Percentiles rank a stretch among this genome's conserved stretches.
These are phyloP conservation scores for Centruroides vittatus DNA, from an alignment of 1,140 invertebrate species.

Conservation along the genomic window DNA sequence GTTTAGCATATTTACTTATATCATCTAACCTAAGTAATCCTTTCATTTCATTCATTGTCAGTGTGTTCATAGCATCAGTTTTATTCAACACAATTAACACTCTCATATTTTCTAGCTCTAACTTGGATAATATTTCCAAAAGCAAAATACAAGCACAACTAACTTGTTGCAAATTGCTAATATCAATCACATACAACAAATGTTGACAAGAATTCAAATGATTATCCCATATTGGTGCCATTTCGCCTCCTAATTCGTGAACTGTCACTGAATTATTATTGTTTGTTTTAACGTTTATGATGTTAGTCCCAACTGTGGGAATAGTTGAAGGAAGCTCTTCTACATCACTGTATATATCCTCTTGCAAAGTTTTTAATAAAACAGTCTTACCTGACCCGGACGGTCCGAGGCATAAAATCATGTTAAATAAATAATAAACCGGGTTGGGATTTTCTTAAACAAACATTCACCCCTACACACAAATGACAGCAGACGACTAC, in stretches of 20 bases:
- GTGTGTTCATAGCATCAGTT: conserved; percentile 65
- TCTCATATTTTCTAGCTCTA: conserved; percentile 24
- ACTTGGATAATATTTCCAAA: conserved; percentile 22
- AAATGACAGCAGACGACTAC: no score
- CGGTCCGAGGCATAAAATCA: conserved; percentile 51
- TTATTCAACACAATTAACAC: conserved; percentile 58
- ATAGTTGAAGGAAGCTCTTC: conserved; percentile 38
- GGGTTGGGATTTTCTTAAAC: no score
- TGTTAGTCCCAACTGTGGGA: conserved; percentile 58
- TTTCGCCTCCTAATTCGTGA: conserved; percentile 12
- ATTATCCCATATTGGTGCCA: conserved; percentile 11
- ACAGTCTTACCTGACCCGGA: conserved; percentile 62
- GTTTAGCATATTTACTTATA: conserved; percentile 43
- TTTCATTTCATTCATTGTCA: conserved; percentile 56
- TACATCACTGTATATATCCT: conserved; percentile 32
- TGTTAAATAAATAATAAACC: background rate
- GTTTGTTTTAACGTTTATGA: conserved; percentile 22
- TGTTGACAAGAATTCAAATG: conserved; percentile 3
- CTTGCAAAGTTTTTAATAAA: conserved; percentile 53
- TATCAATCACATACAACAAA: conserved; percentile 18
- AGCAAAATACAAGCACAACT: conserved; percentile 20
- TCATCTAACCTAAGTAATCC: conserved; percentile 53
- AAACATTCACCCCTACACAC: no score
- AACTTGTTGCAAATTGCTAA: conserved; percentile 20
- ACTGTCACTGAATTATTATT: background rate